phyloP scores from a whole-genome alignment of 2,888 invertebrate genomes.

The Tetragnatha montana region DNA sequence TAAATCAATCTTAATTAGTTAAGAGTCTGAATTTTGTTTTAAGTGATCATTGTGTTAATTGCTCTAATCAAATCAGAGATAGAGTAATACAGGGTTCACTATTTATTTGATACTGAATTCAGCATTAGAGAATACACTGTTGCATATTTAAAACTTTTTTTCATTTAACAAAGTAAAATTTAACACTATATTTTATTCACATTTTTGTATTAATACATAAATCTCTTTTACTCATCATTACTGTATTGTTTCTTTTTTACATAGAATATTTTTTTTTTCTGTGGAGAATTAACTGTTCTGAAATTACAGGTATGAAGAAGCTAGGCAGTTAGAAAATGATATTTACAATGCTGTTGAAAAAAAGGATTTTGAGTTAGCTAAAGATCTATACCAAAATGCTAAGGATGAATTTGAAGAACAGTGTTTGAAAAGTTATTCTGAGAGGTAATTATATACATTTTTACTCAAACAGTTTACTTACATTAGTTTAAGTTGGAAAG shows the following conservation, averaged over 20 bases:
- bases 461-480: too few relatives aligned
- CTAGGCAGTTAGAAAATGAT: constrained; percentile 75
- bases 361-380: constrained; percentile 75
- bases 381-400: constrained; percentile 73
- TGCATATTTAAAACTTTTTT: neutral
- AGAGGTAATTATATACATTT: constrained; percentile 42
- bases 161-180: neutral
- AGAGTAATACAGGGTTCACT: too few relatives aligned
- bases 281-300: too few relatives aligned
- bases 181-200: neutral
- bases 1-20: constrained; percentile 71
- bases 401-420: constrained; percentile 53
- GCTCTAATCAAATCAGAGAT: too few relatives aligned
- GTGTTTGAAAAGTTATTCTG: constrained; percentile 13
- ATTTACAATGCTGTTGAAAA: constrained; percentile 74
- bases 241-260: neutral
- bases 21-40: neutral
- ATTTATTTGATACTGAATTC: neutral
- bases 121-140: neutral
- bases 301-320: constrained; percentile 72
- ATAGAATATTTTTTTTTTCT: neutral
- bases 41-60: too few relatives aligned
- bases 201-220: neutral
- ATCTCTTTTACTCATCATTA: neutral
- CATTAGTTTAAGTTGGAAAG: too few relatives aligned